Base-by-base conservation (phyloP, 2,113 vertebrate species). In the Seriola rivoliana region DNA sequence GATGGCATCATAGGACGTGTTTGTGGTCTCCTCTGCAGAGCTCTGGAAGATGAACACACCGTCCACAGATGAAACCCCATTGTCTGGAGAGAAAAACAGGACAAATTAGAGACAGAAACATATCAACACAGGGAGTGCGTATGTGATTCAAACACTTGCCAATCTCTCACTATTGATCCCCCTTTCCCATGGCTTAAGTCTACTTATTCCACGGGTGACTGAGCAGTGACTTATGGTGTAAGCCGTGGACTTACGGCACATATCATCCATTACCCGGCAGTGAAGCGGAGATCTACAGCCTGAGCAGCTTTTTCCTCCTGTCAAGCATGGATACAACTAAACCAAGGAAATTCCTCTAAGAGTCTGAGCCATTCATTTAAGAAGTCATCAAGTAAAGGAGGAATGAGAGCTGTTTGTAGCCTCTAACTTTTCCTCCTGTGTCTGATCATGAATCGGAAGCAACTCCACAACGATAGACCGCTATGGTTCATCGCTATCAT, bases 31-130 rank as follows among this genome's bases (percentile, higher is more conserved):
- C 86, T 96, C 96, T n/a, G 95, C 92, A 57, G 97, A 93, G 79
- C 89, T 93, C 95, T 99, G 97, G 87, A 99, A 98, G 89, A 99
- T 96, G 91, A 99, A 99, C 74, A 99, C 94, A 64, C 97, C 96
- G 81, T 99, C 97, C 94, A 96, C 96, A 68, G 92, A 89, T 70
- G 92, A 93, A 34, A 93, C 72, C 2, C 89, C 90, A 11, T 69
- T 88, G 17, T 90, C 94, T 93, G 82, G 54, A 89, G 66, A 25
- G 48, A 65, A 40, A 40, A 38, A 36, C 6, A 6, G 54, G 40
- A 71, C 42, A 84, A 75, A 80, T 77, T 38, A 65, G 17, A 84
- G 21, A 54, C 46, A 17, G 69, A 63, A 46, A 77, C 48, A 83
- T 75, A 85, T 65, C 64, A 74, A 78, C 68, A 67, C 40, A 54